Evolutionary conservation across 2,113 vertebrate species (phyloP).

Genomic region (Solenodon paradoxus): DNA sequence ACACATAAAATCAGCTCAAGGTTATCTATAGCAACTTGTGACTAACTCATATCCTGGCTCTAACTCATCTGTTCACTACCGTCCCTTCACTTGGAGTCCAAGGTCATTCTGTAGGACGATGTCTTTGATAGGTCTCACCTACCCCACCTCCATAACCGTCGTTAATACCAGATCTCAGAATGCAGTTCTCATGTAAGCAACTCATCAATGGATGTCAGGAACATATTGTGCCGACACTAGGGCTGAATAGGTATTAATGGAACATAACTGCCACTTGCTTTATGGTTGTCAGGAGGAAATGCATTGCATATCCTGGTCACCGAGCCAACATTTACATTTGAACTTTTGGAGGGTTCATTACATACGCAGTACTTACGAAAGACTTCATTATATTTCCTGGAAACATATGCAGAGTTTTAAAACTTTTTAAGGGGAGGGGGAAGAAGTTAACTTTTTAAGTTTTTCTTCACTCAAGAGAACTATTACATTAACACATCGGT

Average conservation of each 20-base stretch:
- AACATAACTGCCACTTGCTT: not conserved
- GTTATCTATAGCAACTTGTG: not conserved
- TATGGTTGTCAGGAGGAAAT: not conserved
- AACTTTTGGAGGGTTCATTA: not conserved
- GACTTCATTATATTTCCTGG: not conserved
- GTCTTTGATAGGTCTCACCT: not conserved
- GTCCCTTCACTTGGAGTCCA: not conserved
- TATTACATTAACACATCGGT: constrained; percentile 21
- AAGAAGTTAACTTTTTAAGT: not conserved
- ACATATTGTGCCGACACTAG: not conserved
- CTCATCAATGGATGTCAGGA: not conserved
- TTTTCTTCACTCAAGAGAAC: constrained; percentile 46
- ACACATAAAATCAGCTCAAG: not conserved
- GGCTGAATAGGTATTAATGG: not conserved
- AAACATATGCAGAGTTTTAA: not conserved
- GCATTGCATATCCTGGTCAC: not conserved
- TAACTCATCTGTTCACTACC: not conserved
- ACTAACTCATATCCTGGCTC: not conserved
- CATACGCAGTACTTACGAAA: not conserved
- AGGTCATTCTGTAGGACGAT: not conserved
- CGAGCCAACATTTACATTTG: not conserved
- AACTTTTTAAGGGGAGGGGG: not conserved
- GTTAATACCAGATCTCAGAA: not conserved
- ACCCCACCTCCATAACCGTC: not conserved
- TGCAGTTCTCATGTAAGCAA: not conserved